Evolutionary conservation across 2,888 invertebrate species (phyloP).

Genomic region (Tinea trinotella): DNA sequence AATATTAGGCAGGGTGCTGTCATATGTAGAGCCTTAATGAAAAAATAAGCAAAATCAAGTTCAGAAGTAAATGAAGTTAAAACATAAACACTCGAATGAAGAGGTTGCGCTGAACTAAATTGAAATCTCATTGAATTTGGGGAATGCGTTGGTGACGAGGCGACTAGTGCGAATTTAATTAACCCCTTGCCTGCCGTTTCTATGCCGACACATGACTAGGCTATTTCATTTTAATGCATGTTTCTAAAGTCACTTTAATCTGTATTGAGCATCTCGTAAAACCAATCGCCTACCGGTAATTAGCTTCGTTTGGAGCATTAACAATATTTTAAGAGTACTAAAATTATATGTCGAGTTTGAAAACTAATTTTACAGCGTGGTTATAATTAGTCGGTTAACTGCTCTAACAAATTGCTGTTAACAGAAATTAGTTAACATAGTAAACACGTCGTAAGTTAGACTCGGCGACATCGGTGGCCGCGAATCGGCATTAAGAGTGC

Average conservation of each 20-base stretch:
- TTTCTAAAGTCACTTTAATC: not conserved
- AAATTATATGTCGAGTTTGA: not conserved
- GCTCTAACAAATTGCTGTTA: constrained; percentile 63
- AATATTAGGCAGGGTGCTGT: too few species aligned
- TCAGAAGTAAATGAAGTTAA: not conserved
- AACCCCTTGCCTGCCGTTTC: constrained; percentile 41
- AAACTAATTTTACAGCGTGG: not conserved
- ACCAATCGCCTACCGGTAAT: not conserved
- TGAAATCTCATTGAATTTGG: constrained; percentile 70
- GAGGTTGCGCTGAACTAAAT: constrained; percentile 59
- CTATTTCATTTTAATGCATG: not conserved
- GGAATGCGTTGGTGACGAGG: constrained; percentile 63
- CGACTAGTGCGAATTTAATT: constrained; percentile 70
- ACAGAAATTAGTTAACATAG: constrained; percentile 53
- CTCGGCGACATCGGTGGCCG: constrained; percentile 46
- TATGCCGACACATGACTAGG: constrained; percentile 3
- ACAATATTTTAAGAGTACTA: not conserved
- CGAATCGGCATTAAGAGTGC: constrained; percentile 65
- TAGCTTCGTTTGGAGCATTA: not conserved
- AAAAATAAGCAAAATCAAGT: too few species aligned
- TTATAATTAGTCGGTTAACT: constrained; percentile 24
- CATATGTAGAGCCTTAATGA: too few species aligned
- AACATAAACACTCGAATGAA: not conserved
- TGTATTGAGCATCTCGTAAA: not conserved
- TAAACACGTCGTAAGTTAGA: constrained; percentile 48